Conservation (phyloP, 2,797 vertebrate genomes). For the Tinamus major region DNA sequence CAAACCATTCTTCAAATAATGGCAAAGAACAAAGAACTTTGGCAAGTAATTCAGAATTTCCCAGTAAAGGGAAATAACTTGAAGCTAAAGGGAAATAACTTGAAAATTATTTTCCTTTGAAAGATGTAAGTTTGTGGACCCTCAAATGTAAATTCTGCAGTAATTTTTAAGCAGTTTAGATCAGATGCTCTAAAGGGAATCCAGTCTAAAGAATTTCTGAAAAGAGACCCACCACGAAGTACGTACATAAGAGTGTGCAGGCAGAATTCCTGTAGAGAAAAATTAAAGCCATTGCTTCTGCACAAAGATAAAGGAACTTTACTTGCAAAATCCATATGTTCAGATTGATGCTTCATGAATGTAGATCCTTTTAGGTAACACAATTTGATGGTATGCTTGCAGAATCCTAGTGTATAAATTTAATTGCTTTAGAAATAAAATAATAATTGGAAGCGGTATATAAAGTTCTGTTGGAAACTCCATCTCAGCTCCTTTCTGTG, state of each 20-base stretch:
- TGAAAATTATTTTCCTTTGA: not conserved
- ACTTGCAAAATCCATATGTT: not conserved
- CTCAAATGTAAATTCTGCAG: not conserved
- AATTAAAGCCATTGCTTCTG: not conserved
- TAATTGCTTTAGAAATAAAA: not conserved
- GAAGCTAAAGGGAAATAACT: not conserved
- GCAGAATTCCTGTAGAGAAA: not conserved
- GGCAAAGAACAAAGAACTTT: not conserved
- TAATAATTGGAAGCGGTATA: not conserved
- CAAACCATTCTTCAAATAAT: not conserved
- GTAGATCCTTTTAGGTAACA: not conserved
- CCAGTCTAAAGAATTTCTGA: not conserved
- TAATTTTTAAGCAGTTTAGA: not conserved
- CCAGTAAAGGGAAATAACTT: not conserved
- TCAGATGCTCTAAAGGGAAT: not conserved
- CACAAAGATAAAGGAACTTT: not conserved
- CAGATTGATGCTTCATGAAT: not conserved
- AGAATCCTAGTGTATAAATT: not conserved
- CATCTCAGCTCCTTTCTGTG: not conserved
- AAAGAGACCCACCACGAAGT: not conserved
- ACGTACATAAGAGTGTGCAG: not conserved
- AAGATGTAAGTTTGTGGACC: not conserved
- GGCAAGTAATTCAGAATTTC: not conserved
- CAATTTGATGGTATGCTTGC: not conserved
- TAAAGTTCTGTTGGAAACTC: not conserved